Percentiles rank a stretch among this genome's conserved stretches.
phyloP scores from a whole-genome alignment of 2,113 vertebrate species.

The Sakesphorus luctuosus region DNA sequence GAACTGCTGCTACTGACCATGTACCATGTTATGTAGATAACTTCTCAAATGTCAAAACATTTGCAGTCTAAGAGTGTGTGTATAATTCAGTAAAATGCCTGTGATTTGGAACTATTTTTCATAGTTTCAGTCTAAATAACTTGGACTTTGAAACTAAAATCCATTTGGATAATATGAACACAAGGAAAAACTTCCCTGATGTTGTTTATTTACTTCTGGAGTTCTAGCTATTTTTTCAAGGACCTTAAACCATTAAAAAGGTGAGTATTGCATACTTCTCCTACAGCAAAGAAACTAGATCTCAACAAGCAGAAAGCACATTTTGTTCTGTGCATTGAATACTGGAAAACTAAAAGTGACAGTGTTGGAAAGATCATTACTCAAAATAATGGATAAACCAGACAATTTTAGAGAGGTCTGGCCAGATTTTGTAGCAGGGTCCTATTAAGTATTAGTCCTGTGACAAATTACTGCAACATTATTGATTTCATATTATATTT shows the following conservation, averaged over 20 bases:
- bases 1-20: not conserved
- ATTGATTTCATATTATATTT: not conserved
- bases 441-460: not conserved
- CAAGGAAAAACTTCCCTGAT: not conserved
- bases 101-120: not conserved
- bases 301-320: not conserved
- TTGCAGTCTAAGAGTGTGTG: not conserved
- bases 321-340: not conserved
- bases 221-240: not conserved
- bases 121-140: not conserved
- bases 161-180: not conserved
- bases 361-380: not conserved
- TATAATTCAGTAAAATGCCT: not conserved
- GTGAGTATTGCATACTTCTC: not conserved
- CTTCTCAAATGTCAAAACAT: not conserved
- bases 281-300: constrained; percentile 17
- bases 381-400: constrained; percentile 13
- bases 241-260: not conserved
- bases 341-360: not conserved
- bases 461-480: not conserved
- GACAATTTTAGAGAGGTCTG: not conserved
- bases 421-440: not conserved
- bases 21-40: not conserved
- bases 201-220: not conserved
- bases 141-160: not conserved